phyloP scores from a whole-genome alignment of 64 coral and sea anemone genomes.

The Stichodactyla helianthus region DNA sequence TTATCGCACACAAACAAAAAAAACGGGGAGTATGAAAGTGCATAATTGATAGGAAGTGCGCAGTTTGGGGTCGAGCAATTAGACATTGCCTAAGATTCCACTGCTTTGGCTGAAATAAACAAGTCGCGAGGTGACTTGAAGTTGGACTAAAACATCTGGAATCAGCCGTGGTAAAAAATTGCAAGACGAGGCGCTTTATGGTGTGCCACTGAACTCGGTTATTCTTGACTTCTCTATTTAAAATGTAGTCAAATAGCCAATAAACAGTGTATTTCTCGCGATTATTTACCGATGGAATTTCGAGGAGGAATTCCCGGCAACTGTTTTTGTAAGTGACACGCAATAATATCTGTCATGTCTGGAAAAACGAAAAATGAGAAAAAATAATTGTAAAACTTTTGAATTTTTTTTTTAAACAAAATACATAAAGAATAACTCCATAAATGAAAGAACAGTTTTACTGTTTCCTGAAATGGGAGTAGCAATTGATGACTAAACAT shows the following conservation, averaged over 20 bases:
- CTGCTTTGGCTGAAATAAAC: not conserved
- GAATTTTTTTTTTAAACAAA: not conserved
- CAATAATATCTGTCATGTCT: not conserved
- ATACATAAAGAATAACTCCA: not conserved
- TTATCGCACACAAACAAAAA: not conserved
- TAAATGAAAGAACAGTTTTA: not conserved
- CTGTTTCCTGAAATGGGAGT: not conserved
- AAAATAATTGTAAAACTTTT: not conserved
- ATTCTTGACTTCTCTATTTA: not conserved
- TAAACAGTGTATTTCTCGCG: no score
- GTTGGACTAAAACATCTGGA: not conserved
- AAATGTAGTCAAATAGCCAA: not conserved
- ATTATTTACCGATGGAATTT: not conserved
- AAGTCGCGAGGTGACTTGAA: not conserved
- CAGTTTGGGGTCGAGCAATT: constrained; percentile 10
- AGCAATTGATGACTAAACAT: no score
- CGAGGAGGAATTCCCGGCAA: not conserved
- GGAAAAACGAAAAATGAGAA: not conserved
- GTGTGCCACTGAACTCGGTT: not conserved
- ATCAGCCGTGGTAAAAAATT: not conserved
- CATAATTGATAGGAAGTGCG: constrained; percentile 47
- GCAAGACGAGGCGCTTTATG: not conserved
- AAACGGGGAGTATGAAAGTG: constrained; percentile 13
- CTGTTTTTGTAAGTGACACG: not conserved
- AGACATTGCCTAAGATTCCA: not conserved